Conservation (phyloP, 2,888 invertebrate genomes). For the Hirtodrosophila confusa region DNA sequence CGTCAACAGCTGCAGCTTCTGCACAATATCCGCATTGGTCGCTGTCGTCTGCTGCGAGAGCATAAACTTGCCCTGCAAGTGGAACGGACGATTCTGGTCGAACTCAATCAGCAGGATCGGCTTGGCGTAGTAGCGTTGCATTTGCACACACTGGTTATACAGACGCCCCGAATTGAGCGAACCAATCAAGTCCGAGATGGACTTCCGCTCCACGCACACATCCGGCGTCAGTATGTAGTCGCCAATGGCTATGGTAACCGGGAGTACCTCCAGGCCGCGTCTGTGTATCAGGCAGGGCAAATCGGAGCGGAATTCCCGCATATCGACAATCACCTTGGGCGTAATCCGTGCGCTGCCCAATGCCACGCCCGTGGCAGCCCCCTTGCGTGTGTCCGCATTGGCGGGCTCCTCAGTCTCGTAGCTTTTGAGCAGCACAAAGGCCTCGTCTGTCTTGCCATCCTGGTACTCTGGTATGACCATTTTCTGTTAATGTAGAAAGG, state of each 20-base stretch:
- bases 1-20: slow-evolving; percentile 95
- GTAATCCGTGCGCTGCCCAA: slow-evolving; percentile 20
- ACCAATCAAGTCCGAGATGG: slow-evolving; percentile 97
- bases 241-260: slow-evolving; percentile 94
- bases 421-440: slow-evolving; percentile 83
- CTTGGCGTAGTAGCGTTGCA: slow-evolving; percentile 94
- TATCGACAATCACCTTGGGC: slow-evolving; percentile 93
- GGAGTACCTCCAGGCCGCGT: slow-evolving; percentile 95
- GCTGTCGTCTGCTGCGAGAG: slow-evolving; percentile 89
- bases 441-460: slow-evolving; percentile 91
- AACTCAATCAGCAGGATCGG: slow-evolving; percentile 98
- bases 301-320: slow-evolving; percentile 98
- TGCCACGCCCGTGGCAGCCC: slow-evolving; percentile 59
- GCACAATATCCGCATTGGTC: slow-evolving; percentile 90
- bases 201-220: slow-evolving; percentile 98
- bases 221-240: slow-evolving; percentile 99
- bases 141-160: slow-evolving; percentile 97
- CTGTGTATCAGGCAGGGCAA: slow-evolving; percentile 96
- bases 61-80: slow-evolving; percentile 93
- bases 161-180: slow-evolving; percentile 97
- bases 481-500: slow-evolving; percentile 85
- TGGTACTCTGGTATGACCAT: slow-evolving; percentile 95
- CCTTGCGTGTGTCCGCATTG: slow-evolving; percentile 88
- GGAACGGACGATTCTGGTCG: slow-evolving; percentile 96
- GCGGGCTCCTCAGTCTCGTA: slow-evolving; percentile 62